These are phyloP conservation scores for Portunus trituberculatus DNA, from an alignment of 1,140 invertebrate species.

Conservation along the genomic window DNA sequence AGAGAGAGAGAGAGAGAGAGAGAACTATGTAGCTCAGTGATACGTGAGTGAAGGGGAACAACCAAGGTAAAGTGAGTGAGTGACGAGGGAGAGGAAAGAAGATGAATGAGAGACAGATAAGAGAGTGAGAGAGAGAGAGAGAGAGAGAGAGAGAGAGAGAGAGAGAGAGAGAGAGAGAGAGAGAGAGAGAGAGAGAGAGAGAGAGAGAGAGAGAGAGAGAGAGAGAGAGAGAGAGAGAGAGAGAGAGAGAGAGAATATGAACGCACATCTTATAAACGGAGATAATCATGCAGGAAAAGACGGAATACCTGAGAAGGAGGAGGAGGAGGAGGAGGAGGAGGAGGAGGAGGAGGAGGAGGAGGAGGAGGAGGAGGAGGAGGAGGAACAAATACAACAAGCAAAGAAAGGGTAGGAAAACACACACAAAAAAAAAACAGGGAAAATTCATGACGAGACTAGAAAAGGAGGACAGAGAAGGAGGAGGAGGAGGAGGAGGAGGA, in stretches of 20 bases:
- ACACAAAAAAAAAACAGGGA: background rate
- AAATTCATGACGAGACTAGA: background rate
- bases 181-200: background rate
- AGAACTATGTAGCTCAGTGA: background rate
- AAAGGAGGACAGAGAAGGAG: background rate
- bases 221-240: too few species aligned
- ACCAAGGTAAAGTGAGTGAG: too few species aligned
- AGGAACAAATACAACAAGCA: too few species aligned
- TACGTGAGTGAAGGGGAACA: too few species aligned
- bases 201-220: too few species aligned
- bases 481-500: background rate
- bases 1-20: constrained; percentile 28
- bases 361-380: background rate
- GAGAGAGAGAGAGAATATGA: too few species aligned
- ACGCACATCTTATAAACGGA: background rate
- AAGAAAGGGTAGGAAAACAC: too few species aligned
- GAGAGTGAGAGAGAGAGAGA: background rate
- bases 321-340: background rate
- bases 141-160: constrained; percentile 26
- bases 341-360: background rate
- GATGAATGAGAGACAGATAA: background rate
- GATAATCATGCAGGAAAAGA: too few species aligned
- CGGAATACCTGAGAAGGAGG: background rate
- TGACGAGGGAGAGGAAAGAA: too few species aligned
- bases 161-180: background rate